Percentiles rank a stretch among this genome's conserved stretches.
These are phyloP conservation scores for Exocentrus adspersus DNA, from an alignment of 2,888 invertebrate genomes.

Conservation along the genomic window DNA sequence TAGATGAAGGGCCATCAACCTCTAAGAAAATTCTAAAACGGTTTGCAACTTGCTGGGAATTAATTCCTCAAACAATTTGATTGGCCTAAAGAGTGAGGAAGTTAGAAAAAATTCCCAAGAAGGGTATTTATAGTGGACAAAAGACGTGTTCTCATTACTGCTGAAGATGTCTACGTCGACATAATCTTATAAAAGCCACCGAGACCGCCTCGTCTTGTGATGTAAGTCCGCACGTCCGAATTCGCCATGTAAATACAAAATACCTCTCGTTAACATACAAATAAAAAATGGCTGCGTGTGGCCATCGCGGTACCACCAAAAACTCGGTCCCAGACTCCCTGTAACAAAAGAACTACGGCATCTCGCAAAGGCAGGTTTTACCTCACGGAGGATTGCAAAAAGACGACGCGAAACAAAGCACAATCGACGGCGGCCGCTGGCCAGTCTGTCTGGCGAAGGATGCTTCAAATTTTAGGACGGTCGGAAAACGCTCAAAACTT, in stretches of 20 bases:
- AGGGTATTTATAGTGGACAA: too few relatives aligned
- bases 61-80: too few relatives aligned
- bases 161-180: too few relatives aligned
- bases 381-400: conserved; percentile 23
- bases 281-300: conserved; percentile 24
- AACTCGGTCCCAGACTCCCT: conserved; percentile 9
- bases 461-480: conserved; percentile 12
- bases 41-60: too few relatives aligned
- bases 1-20: too few relatives aligned
- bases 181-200: too few relatives aligned
- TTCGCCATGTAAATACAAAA: conserved; percentile 7
- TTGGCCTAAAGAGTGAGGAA: too few relatives aligned
- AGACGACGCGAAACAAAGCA: conserved; percentile 13
- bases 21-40: too few relatives aligned
- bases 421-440: conserved; percentile 25
- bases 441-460: conserved; percentile 9
- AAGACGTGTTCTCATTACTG: too few relatives aligned
- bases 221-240: conserved; percentile 3
- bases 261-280: conserved; percentile 18
- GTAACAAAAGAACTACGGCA: conserved; percentile 28
- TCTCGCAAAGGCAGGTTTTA: conserved; percentile 16
- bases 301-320: conserved; percentile 21
- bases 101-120: too few relatives aligned
- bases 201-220: background rate
- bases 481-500: background rate